Evolutionary conservation across 1,140 invertebrate species (phyloP).

Genomic region (Belonocnema kinseyi): DNA sequence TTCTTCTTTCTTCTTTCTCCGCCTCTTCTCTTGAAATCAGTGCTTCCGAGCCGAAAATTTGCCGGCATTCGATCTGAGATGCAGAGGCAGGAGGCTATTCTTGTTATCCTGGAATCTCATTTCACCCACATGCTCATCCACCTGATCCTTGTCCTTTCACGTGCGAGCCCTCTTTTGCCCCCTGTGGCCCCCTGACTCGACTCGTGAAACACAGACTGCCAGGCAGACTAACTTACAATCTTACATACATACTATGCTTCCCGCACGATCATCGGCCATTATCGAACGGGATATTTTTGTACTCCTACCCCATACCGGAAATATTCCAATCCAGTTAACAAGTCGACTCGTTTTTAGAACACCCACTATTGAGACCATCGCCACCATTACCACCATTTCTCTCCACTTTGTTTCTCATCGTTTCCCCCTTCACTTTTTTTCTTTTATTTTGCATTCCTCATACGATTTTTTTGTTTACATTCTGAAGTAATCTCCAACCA

Average conservation of each 20-base stretch:
- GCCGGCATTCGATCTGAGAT: neutral
- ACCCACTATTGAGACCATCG: conserved; percentile 9
- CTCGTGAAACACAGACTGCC: conserved; percentile 26
- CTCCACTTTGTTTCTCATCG: too few species aligned
- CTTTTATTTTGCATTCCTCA: too few species aligned
- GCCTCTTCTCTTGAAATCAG: neutral
- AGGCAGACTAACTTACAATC: too few species aligned
- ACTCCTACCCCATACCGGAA: conserved; percentile 25
- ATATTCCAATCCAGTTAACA: conserved; percentile 29
- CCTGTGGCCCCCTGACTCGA: neutral
- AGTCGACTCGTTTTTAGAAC: conserved; percentile 26
- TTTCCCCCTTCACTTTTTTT: too few species aligned
- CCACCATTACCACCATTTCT: too few species aligned
- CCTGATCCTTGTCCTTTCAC: conserved; percentile 29
- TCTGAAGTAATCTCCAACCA: too few species aligned
- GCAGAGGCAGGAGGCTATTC: neutral
- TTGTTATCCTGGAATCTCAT: conserved; percentile 28
- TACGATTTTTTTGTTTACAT: too few species aligned
- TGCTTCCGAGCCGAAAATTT: conserved; percentile 22
- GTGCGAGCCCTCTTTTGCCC: neutral
- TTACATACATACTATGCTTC: neutral
- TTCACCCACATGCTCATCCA: conserved; percentile 30
- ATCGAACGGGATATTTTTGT: conserved; percentile 30
- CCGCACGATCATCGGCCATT: conserved; percentile 29
- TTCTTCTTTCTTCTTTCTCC: neutral